Conservation (phyloP, 2,888 invertebrate genomes). For the Octonoba sinensis region DNA sequence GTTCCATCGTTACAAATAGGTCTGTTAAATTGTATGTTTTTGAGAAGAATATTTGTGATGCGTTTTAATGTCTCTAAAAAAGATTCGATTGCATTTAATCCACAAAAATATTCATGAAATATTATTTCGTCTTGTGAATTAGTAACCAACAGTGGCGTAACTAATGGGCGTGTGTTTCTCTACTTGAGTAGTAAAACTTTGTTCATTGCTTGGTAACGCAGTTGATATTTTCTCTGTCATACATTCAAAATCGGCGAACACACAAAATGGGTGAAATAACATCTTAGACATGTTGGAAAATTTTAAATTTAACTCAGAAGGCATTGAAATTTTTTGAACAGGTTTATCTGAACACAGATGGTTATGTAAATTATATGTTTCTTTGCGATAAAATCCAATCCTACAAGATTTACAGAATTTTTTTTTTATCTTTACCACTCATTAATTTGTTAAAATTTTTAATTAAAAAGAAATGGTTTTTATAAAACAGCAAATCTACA, state of each 20-base stretch:
- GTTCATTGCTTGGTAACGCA: background rate
- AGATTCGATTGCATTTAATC: background rate
- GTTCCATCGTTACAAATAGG: no score
- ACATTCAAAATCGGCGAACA: slow-evolving; percentile 22
- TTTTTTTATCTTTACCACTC: background rate
- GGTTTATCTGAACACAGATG: background rate
- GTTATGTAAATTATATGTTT: background rate
- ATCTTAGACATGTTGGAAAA: slow-evolving; percentile 13
- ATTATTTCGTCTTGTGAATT: background rate
- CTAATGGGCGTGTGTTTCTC: slow-evolving; percentile 6
- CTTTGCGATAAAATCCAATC: background rate
- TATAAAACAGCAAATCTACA: no score
- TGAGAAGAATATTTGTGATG: background rate
- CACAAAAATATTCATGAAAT: no score
- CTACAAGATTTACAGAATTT: no score
- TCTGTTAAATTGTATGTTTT: background rate
- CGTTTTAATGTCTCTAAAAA: background rate
- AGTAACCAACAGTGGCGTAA: slow-evolving; percentile 10
- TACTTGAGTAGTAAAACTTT: background rate
- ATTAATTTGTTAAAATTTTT: slow-evolving; percentile 27
- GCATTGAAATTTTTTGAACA: no score
- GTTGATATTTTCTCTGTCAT: slow-evolving; percentile 12
- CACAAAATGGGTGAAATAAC: slow-evolving; percentile 3
- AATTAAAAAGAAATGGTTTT: background rate
- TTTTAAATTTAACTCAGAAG: no score